Evolutionary conservation across 2,888 invertebrate species (phyloP).

Genomic region (Philaethria dido): DNA sequence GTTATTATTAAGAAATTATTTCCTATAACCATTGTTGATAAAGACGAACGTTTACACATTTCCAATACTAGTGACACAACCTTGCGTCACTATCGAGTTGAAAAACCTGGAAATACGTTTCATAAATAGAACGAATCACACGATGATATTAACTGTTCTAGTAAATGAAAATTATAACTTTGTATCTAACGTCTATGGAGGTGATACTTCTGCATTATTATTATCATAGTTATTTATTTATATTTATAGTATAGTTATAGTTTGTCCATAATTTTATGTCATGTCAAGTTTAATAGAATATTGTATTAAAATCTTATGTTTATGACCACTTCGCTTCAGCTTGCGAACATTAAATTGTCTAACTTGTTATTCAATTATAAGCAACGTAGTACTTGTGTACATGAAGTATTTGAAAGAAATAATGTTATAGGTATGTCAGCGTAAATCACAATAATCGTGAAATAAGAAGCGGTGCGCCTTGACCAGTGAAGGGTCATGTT

Average conservation of each 20-base stretch:
- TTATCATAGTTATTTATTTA: not conserved
- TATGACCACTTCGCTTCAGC: no score
- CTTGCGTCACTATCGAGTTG: conserved; percentile 26
- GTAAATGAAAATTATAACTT: not conserved
- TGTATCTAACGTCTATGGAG: not conserved
- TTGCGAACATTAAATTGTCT: not conserved
- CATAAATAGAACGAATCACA: conserved; percentile 16
- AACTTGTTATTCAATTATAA: not conserved
- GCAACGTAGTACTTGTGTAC: not conserved
- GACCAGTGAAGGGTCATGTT: conserved; percentile 68
- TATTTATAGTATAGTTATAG: conserved; percentile 1
- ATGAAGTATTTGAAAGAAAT: not conserved
- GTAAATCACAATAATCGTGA: conserved; percentile 27
- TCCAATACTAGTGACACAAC: conserved; percentile 28
- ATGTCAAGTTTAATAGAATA: conserved; percentile 9
- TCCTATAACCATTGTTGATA: conserved; percentile 51
- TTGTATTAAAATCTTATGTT: not conserved
- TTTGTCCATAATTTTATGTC: not conserved
- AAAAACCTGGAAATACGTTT: conserved; percentile 38
- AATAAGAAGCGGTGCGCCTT: conserved; percentile 54
- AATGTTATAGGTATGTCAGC: conserved; percentile 10
- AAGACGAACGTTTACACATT: conserved; percentile 33
- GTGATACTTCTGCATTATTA: conserved; percentile 2
- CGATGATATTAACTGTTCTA: not conserved
- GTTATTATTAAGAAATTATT: conserved; percentile 47